Base-by-base conservation (phyloP, 1,140 invertebrate genomes). In the Oryctes rhinoceros region DNA sequence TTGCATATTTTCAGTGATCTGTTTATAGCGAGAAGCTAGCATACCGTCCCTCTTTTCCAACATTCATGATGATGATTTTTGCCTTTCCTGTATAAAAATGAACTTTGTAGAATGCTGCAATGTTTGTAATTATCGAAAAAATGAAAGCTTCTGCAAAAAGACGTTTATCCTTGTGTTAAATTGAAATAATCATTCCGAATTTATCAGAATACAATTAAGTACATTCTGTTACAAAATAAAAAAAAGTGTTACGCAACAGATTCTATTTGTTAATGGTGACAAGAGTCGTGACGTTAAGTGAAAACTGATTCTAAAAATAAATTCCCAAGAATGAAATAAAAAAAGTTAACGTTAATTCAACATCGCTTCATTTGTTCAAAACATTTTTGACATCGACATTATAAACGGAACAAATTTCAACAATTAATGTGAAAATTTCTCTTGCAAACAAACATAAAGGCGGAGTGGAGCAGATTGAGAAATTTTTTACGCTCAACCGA, bases 401-500 rank as follows among this genome's bases (percentile, higher is more conserved):
- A 59, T 59, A 18, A 59, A 59, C 53, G 53, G 53, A 59, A 59
- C 53, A 18, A 59, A 59, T 59, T 59, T 59, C n/a, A 18, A 18
- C 53, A 18, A 59, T 59, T 59, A 59, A 59, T 59, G 18, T n/a
- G 53, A 59, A 59, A 59, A 59, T 59, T 59, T 59, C n/a, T 59
- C 53, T 18, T 0, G 53, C 53, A 59, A 59, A 59, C 53, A 59
- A 59, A 44, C 3, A 44, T 44, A 44, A 44, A 44, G 39, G 39
- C 9, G 39, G 39, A 44, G 39, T 44, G 39, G 39, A 30, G 39
- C 39, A 44, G 39, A 44, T 44, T 44, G 39, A 44, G 39, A 44
- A 44, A 44, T 44, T 44, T 30, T 44, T 44, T 44, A 59, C n/a
- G 15, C 15, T 59, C 15, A 59, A 18, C 5, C 6, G 15, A 59